Conservation (phyloP, 2,888 invertebrate species). For the Dichetophora obliterata region DNA sequence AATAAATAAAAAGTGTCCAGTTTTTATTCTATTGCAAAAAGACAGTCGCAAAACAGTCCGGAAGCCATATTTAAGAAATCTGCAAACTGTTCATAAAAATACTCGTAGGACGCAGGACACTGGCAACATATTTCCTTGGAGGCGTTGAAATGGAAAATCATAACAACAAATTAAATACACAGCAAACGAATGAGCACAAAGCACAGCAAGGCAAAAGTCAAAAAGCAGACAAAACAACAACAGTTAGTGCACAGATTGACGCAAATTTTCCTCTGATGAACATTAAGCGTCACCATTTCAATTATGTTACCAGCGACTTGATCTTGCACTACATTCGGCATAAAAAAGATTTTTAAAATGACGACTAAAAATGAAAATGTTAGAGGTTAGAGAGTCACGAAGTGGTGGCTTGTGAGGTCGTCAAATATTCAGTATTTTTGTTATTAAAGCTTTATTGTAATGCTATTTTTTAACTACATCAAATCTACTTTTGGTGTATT, state of each 20-base stretch:
- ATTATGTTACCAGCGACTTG: background rate
- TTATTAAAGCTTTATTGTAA: no score
- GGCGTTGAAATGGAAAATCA: constrained; percentile 36
- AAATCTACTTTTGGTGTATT: no score
- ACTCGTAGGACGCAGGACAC: background rate
- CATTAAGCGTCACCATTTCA: background rate
- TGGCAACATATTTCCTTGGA: constrained; percentile 9
- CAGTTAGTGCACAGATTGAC: background rate
- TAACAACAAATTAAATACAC: constrained; percentile 36
- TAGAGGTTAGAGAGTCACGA: background rate
- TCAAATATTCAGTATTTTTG: background rate
- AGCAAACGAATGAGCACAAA: background rate
- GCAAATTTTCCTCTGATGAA: no score
- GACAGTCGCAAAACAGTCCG: background rate
- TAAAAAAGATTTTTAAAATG: background rate
- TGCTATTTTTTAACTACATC: no score
- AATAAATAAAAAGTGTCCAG: no score
- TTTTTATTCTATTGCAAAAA: background rate
- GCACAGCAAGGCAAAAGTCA: background rate
- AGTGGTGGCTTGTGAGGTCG: background rate
- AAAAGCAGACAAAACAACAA: background rate
- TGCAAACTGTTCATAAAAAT: background rate
- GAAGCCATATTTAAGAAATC: background rate
- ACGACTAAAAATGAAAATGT: constrained; percentile 31
- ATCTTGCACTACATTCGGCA: background rate